phyloP scores from a whole-genome alignment of 2,113 vertebrate genomes.

The Sitta europaea region DNA sequence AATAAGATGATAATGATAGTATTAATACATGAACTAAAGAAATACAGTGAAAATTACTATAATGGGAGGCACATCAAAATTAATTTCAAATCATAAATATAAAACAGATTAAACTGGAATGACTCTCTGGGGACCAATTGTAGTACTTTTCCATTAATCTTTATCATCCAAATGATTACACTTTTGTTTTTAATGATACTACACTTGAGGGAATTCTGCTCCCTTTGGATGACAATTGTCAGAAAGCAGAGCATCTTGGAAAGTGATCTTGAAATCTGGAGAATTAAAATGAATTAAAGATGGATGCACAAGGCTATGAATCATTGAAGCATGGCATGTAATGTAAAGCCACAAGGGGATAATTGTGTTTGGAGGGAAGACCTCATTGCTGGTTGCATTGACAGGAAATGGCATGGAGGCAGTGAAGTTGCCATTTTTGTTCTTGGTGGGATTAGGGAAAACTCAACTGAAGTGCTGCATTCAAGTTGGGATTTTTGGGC shows the following conservation, averaged over 20 bases:
- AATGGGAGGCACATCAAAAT: not conserved
- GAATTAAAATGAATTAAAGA: not conserved
- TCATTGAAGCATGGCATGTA: not conserved
- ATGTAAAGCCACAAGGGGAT: not conserved
- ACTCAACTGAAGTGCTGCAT: not conserved
- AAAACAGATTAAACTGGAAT: not conserved
- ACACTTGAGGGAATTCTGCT: not conserved
- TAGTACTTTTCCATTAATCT: not conserved
- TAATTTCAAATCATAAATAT: not conserved
- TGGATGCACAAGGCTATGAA: not conserved
- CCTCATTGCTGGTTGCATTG: not conserved
- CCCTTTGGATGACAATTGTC: not conserved
- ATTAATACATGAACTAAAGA: not conserved
- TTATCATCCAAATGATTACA: not conserved
- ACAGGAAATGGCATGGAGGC: not conserved
- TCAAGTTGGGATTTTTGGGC: not conserved
- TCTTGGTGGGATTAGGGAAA: not conserved
- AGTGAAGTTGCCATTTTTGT: not conserved
- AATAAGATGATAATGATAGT: not conserved
- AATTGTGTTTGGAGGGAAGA: not conserved
- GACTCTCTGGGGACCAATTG: not conserved
- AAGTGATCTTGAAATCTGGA: not conserved
- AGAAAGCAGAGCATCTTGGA: not conserved
- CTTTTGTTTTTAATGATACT: slow-evolving; percentile 18
- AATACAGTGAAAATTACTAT: not conserved